Percentiles rank a stretch among this genome's conserved stretches.
phyloP scores from a whole-genome alignment of 2,113 vertebrate genomes.

The Anguilla rostrata region DNA sequence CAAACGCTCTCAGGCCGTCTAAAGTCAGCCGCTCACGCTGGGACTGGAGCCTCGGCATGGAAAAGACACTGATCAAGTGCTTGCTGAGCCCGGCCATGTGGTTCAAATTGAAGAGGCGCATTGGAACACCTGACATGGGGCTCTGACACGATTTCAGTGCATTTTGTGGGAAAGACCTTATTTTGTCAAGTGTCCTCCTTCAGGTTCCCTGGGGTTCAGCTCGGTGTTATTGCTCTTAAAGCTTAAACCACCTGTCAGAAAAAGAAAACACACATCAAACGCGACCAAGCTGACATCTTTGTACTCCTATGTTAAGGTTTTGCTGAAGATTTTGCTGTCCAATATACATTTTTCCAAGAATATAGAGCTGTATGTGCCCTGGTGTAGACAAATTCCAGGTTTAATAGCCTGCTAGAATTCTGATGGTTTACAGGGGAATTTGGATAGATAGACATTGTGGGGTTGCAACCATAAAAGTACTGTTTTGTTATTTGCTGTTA shows the following conservation, averaged over 20 bases:
- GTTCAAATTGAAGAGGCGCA: conserved; percentile 16
- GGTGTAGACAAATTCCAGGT: background rate
- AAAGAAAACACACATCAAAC: background rate
- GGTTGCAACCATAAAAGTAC: too few relatives aligned
- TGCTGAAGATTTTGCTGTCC: background rate
- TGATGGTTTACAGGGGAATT: background rate
- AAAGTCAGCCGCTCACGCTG: background rate
- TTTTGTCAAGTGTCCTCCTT: background rate
- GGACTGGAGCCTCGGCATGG: conserved; percentile 14
- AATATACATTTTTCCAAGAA: background rate
- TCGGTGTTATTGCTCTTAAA: background rate
- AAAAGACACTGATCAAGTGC: conserved; percentile 27
- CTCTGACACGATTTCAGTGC: conserved; percentile 1
- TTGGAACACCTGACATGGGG: conserved; percentile 8
- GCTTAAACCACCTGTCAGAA: background rate
- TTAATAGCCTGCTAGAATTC: background rate
- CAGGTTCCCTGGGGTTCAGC: background rate
- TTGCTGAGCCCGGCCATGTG: conserved; percentile 17
- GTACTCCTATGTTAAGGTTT: background rate
- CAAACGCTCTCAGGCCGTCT: background rate
- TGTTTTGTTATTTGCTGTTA: too few relatives aligned
- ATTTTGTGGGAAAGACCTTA: conserved; percentile 2
- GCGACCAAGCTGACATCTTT: background rate
- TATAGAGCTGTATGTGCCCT: background rate
- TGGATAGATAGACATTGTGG: background rate